Evolutionary conservation across 1,140 invertebrate genomes (phyloP).

Genomic region (Zaprionus vittiger): DNA sequence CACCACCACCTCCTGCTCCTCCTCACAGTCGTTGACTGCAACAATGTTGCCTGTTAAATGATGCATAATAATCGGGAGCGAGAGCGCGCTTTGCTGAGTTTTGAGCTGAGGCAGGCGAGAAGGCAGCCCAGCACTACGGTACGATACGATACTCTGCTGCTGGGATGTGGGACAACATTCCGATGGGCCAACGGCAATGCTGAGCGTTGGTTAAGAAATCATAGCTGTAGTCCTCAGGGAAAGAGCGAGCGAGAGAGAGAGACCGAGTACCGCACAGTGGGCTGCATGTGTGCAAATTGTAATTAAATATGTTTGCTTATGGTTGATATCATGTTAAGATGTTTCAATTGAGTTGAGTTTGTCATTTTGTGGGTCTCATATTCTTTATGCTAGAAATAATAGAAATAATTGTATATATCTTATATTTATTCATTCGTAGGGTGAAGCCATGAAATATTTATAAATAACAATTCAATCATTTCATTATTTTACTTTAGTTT

Average conservation of each 20-base stretch:
- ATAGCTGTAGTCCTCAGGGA: conserved; percentile 43
- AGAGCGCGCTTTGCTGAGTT: conserved; percentile 61
- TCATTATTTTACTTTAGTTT: neutral
- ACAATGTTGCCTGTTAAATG: conserved; percentile 81
- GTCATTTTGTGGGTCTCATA: too few relatives aligned
- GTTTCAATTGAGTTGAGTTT: too few relatives aligned
- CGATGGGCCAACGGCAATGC: conserved; percentile 47
- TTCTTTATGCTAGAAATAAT: too few relatives aligned
- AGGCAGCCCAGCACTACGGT: conserved; percentile 16
- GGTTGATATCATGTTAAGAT: neutral
- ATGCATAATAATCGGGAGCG: conserved; percentile 74
- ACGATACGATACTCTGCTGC: neutral
- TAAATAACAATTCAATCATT: neutral
- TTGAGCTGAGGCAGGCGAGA: conserved; percentile 42
- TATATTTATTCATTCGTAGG: too few relatives aligned
- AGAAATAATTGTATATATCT: too few relatives aligned
- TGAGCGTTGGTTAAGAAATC: conserved; percentile 59
- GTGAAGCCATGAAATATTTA: too few relatives aligned
- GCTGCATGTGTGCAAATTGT: neutral
- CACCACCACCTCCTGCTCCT: conserved; percentile 40
- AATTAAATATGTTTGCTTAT: neutral
- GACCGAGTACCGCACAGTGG: conserved; percentile 25
- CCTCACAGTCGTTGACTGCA: conserved; percentile 75
- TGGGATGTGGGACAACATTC: conserved; percentile 67
- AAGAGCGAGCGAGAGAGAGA: neutral